phyloP scores from a whole-genome alignment of 2,888 invertebrate genomes.

The Theretra japonica region DNA sequence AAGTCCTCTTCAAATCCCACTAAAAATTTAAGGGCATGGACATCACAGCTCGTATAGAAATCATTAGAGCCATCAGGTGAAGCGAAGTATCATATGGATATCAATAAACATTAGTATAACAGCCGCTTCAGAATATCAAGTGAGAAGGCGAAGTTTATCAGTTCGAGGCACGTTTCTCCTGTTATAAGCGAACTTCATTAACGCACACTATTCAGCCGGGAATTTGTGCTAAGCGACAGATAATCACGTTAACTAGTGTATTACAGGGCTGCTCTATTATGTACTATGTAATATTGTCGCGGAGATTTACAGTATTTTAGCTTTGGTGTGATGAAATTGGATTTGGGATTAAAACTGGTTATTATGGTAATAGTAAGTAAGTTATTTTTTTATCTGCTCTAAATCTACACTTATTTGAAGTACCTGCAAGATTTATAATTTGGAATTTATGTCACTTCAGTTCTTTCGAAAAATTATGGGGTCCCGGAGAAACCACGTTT shows the following conservation, averaged over 20 bases:
- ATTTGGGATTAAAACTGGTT: neutral
- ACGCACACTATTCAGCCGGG: conserved; percentile 65
- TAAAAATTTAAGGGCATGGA: no score
- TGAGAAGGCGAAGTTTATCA: conserved; percentile 31
- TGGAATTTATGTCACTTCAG: no score
- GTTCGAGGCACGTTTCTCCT: conserved; percentile 42
- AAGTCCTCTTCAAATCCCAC: neutral
- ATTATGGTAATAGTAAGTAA: neutral
- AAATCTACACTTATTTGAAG: no score
- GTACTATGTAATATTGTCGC: neutral
- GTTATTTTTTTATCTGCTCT: no score
- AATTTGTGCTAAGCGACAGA: conserved; percentile 65
- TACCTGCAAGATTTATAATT: no score
- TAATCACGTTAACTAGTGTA: conserved; percentile 59
- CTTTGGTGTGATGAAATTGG: neutral
- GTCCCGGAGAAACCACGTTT: no score
- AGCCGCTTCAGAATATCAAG: conserved; percentile 25
- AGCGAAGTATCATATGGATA: conserved; percentile 3
- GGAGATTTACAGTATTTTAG: neutral
- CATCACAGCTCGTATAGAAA: neutral
- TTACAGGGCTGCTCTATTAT: conserved; percentile 40
- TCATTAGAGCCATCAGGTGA: neutral
- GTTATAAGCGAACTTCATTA: conserved; percentile 52
- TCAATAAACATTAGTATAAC: conserved; percentile 25
- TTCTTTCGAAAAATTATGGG: no score